Base-by-base conservation (phyloP, 2,797 vertebrate species). In the Harpagifer antarcticus region DNA sequence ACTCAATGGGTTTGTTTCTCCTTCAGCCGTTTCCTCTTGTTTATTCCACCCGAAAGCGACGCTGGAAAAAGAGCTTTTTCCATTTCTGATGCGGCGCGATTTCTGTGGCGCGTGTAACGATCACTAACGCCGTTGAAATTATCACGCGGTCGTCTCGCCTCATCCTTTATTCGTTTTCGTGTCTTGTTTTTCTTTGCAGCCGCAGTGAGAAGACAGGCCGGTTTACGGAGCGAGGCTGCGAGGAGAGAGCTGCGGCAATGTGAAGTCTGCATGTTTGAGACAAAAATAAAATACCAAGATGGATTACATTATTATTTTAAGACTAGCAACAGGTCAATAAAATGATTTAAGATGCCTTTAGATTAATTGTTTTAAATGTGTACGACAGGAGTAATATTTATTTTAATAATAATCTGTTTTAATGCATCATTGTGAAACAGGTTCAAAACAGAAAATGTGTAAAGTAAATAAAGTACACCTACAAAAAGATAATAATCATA, bases 31-130 rank as follows among this genome's bases (percentile, higher is more conserved):
- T 77, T 72, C 67, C 53, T 84, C 80, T 79, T 75, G 82, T 84
- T 88, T 89, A 73, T 91, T 82, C 78, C 74, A 67, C 93, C 95
- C 95, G 85, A 84, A 81, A 70, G 83, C 95, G 94, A 90, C 92
- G 94, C 94, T 93, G 95, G 90, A 11, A 47, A 64, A 50, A 57
- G 60, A 20, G 50, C 49, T 16, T 19, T 61, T 68, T 74, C 60
- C 72, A 66, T 59, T 63, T 65, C 11, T 94, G 95, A 94, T 89
- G 80, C 70, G 58, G n/a, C n/a, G n/a, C n/a, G n/a, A n/a, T n/a
- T n/a, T n/a, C n/a, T 59, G 94, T 92, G 95, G 96, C 95, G 96
- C 95, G 88, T 95, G 95, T 95, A 63, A 96, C 95, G 95, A 95
- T 95, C 96, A 95, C 94, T 92, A 91, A 91, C 90, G 93, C 92